These are phyloP conservation scores for Pyxicephalus adspersus DNA, from an alignment of 2,113 vertebrate genomes.

Conservation along the genomic window DNA sequence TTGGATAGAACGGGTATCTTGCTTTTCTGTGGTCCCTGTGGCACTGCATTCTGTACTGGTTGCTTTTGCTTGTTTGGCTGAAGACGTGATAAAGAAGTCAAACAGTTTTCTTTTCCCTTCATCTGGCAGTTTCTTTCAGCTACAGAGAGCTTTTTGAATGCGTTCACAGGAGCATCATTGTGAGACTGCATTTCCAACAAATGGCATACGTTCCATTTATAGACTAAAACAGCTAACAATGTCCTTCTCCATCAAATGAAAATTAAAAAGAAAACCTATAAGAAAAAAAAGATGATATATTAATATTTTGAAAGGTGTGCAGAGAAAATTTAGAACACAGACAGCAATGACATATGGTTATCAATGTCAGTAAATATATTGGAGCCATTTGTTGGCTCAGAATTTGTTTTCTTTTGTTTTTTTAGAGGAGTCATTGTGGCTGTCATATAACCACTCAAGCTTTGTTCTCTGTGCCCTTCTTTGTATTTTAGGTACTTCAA, in stretches of 20 bases:
- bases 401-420: no score
- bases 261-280: neutral
- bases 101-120: conserved; percentile 34
- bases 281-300: neutral
- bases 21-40: conserved; percentile 59
- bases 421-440: no score
- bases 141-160: neutral
- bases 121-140: neutral
- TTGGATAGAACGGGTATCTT: conserved; percentile 65
- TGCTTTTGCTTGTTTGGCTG: conserved; percentile 48
- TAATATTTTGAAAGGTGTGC: neutral
- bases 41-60: conserved; percentile 1
- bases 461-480: no score
- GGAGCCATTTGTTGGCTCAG: no score
- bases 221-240: neutral
- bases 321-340: neutral
- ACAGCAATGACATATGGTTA: no score
- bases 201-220: neutral
- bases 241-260: neutral
- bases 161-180: neutral
- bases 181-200: neutral
- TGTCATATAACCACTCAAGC: no score
- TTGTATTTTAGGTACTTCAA: no score
- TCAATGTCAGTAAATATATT: no score
- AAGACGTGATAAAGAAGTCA: neutral